Evolutionary conservation across 2,888 invertebrate genomes (phyloP), one percentile per base, ranked within the genome.

Genomic region (Lacanobia wlatinum): DNA sequence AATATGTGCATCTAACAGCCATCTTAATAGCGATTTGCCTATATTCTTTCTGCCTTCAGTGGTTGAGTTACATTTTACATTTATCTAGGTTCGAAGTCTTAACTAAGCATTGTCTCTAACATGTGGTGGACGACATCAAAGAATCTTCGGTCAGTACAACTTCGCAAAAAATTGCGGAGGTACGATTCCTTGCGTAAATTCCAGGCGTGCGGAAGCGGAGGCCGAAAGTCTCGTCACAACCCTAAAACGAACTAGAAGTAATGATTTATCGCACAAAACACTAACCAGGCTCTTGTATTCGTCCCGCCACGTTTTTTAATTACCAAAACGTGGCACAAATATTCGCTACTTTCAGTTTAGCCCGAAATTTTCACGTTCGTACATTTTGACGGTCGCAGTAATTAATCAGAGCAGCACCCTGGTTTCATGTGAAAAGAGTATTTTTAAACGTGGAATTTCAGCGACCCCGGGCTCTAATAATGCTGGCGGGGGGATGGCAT

Each of bases 301-400:
- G 18, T 48, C 18, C 48, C 48, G 8, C 23, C 10, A 16, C 38
- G 52, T 53, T 78, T 80, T 80, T 82, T 82, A 82, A 82, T 80
- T 80, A 82, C 73, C 69, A 38, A 63, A 82, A 72, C 78, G 78
- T 72, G 68, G 52, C 50, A 67, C 70, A 76, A 81, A 78, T 61
- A 58, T 50, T 66, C 16, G 66, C 28, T 56, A 76, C 73, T 73
- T 69, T 56, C 58, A 66, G 34, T 78, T 64, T 82, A 12, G 55
- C 28, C 60, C 4, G 34, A 62, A 68, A 77, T 77, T 61, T 78
- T 64, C 69, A 43, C 63, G 59, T 59, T 21, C 43, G 60, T 70
- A 66, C 62, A 65, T 78, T 80, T 73, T 62, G 55, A 38, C 50
- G 53, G 61, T n/a, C 58, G 46, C 66, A 68, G 83, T 83, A 78